These are phyloP conservation scores for Tiaroga cobitis DNA, from an alignment of 2,797 vertebrate species.

Conservation along the genomic window DNA sequence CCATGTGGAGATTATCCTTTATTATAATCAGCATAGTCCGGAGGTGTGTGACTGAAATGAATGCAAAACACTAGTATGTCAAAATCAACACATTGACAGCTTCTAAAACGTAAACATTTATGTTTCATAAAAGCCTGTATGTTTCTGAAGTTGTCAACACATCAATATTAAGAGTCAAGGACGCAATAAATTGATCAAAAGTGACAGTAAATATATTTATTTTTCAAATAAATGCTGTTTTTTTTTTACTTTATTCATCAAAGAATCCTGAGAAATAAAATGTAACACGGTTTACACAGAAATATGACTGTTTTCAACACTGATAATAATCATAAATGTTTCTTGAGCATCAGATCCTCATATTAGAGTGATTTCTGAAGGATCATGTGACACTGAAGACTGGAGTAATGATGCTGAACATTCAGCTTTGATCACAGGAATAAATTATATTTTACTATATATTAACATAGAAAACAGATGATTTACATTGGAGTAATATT, in stretches of 20 bases:
- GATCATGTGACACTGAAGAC: too few relatives aligned
- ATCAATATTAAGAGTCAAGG: not conserved
- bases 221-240: not conserved
- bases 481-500: rapidly evolving
- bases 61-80: not conserved
- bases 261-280: not conserved
- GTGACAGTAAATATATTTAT: not conserved
- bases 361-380: not conserved
- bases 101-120: not conserved
- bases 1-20: slow-evolving; percentile 1
- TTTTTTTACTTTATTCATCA: not conserved
- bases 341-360: too few relatives aligned
- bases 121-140: not conserved
- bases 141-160: not conserved
- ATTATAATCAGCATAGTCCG: not conserved
- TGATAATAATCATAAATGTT: too few relatives aligned
- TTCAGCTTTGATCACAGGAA: not conserved
- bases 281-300: too few relatives aligned
- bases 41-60: not conserved
- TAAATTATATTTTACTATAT: not conserved
- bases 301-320: too few relatives aligned
- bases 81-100: not conserved
- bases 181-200: not conserved
- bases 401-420: too few relatives aligned
- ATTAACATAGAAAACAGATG: not conserved